Evolutionary conservation across 2,797 vertebrate genomes (phyloP), one percentile per base, ranked within the genome.

Genomic region (Merluccius polli): DNA sequence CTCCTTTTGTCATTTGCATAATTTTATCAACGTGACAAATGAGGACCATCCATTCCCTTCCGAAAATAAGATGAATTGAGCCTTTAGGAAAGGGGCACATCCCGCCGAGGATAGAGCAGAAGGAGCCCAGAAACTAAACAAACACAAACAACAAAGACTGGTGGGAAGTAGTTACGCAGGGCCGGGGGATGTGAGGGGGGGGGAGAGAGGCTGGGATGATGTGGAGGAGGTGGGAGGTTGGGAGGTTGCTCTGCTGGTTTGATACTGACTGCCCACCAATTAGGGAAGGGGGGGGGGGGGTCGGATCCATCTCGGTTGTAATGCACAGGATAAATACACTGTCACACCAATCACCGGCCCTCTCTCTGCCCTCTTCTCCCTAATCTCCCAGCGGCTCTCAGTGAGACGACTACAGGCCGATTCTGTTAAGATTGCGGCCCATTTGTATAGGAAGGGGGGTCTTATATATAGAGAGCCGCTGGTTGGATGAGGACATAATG

Each of bases 1-100:
- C 80, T 86, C 86, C 86, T 88, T 89, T 88, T 93, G 85, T 91
- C 89, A 93, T 93, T 92, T 94, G 90, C 93, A 93, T 94, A 92
- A 93, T 94, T 93, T 91, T 88, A 91, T 90, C 91, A 92, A 91
- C 76, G 83, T 92, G 92, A 93, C 90, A 92, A 92, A 93, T 89
- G 88, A 86, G 90, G 85, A 92, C 88, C 88, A 89, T 90, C 87
- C 87, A 80, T 90, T 92, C 82, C 81, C 85, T 86, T 87, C 83
- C 75, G 16, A 21, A 80, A 90, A 88, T 79, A 93, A 91, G 91
- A 92, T 90, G 83, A 92, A 92, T 91, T 89, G 86, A 89, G 89
- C 86, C 88, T 91, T 92, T 88, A 85, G 81, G 78, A 71, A 21
- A 18, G 44, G 78, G 83, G 33, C 75, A 81, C 70, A 75, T 80